Evolutionary conservation across 2,888 invertebrate species (phyloP).

Genomic region (Clusia tigrina): DNA sequence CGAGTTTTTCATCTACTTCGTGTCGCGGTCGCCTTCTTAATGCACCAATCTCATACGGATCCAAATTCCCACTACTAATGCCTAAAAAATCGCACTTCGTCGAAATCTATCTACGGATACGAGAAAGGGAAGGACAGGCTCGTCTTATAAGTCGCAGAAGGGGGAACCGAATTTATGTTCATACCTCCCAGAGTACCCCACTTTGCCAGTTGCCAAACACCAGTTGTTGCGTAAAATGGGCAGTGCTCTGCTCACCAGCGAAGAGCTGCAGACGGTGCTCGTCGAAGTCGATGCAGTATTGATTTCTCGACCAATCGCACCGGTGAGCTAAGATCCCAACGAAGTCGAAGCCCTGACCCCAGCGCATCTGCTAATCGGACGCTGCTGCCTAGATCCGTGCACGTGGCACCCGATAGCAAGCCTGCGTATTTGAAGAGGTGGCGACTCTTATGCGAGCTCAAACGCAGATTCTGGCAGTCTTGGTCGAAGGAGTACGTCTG

Average conservation of each 20-base stretch:
- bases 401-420: neutral
- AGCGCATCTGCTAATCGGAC: constrained; percentile 27
- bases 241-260: no score
- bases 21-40: no score
- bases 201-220: no score
- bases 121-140: constrained; percentile 24
- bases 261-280: no score
- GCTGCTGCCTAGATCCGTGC: neutral
- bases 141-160: constrained; percentile 22
- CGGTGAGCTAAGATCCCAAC: no score
- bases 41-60: no score
- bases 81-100: constrained; percentile 15
- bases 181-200: no score
- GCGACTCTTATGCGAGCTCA: constrained; percentile 23
- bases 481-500: constrained; percentile 28
- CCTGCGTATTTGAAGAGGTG: neutral
- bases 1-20: no score
- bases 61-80: neutral
- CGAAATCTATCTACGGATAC: constrained; percentile 32
- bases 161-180: constrained; percentile 27
- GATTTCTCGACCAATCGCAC: no score
- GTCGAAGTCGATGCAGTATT: no score
- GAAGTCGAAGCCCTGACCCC: constrained; percentile 14
- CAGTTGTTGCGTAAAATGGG: no score
- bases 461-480: constrained; percentile 23